phyloP scores from a whole-genome alignment of 2,797 vertebrate species.

The Sparus aurata region DNA sequence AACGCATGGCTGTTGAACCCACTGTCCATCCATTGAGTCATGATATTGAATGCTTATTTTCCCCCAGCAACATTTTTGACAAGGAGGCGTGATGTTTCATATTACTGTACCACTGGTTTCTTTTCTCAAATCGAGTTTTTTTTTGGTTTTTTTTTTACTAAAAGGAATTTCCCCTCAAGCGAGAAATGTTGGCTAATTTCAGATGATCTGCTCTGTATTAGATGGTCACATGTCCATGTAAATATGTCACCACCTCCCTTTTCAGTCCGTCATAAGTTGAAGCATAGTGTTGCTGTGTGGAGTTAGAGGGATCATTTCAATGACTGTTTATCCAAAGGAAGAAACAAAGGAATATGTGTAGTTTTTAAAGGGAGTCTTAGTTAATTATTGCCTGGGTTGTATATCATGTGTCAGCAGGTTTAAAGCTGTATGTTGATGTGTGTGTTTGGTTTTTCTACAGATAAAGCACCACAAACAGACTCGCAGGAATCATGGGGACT shows the following conservation, averaged over 20 bases:
- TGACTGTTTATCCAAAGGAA: background rate
- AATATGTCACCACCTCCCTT: background rate
- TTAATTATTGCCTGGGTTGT: constrained; percentile 14
- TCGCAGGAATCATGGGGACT: constrained; percentile 76
- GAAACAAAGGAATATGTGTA: background rate
- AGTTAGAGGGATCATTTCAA: background rate
- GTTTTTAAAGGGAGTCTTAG: background rate
- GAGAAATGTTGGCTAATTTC: background rate
- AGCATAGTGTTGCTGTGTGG: background rate
- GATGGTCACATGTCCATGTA: background rate
- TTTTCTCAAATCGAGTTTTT: background rate
- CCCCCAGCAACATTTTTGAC: background rate
- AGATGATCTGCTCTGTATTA: background rate
- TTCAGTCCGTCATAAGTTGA: background rate
- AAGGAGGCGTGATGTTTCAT: background rate
- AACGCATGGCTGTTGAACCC: background rate
- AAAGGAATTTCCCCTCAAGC: background rate
- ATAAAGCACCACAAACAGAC: constrained; percentile 54
- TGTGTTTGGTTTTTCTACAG: constrained; percentile 63
- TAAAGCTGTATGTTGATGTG: constrained; percentile 19
- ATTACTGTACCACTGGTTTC: background rate
- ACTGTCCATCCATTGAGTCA: too few species aligned
- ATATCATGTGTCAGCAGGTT: constrained; percentile 8
- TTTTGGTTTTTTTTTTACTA: too few species aligned
- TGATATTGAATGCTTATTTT: background rate